Evolutionary conservation across 2,113 vertebrate species (phyloP).

Genomic region (Noctilio leporinus): DNA sequence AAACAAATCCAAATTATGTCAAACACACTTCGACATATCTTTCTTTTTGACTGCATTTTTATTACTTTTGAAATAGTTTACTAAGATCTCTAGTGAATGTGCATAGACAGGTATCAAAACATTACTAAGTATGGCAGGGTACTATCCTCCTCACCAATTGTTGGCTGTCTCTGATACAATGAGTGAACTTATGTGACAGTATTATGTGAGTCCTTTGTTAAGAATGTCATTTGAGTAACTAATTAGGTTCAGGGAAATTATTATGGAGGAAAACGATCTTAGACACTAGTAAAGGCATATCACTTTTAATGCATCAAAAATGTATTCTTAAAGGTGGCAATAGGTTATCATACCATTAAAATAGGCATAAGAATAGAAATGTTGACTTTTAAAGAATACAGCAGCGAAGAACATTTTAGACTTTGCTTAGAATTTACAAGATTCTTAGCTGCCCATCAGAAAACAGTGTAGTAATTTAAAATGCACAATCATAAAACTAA

Average conservation of each 20-base stretch:
- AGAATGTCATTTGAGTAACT: background rate
- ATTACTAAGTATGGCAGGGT: background rate
- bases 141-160: slow-evolving; percentile 31
- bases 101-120: slow-evolving; percentile 22
- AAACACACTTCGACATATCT: slow-evolving; percentile 21
- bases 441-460: background rate
- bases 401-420: background rate
- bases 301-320: background rate
- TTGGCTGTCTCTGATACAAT: background rate
- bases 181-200: background rate
- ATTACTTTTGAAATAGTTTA: slow-evolving; percentile 12
- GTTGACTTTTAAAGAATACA: background rate
- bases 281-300: slow-evolving; percentile 24
- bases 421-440: background rate
- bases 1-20: slow-evolving; percentile 29
- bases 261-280: slow-evolving; percentile 42
- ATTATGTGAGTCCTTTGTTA: slow-evolving; percentile 41
- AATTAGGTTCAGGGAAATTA: slow-evolving; percentile 39
- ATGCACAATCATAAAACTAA: background rate
- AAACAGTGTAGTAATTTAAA: background rate
- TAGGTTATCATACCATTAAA: background rate
- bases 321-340: background rate
- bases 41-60: slow-evolving; percentile 10
- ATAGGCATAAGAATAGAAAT: slow-evolving; percentile 29
- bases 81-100: slow-evolving; percentile 15